Percentiles rank a stretch among this genome's conserved stretches.
Evolutionary conservation across 2,888 invertebrate genomes (phyloP).

Genomic region (Chrysodeixis includens): DNA sequence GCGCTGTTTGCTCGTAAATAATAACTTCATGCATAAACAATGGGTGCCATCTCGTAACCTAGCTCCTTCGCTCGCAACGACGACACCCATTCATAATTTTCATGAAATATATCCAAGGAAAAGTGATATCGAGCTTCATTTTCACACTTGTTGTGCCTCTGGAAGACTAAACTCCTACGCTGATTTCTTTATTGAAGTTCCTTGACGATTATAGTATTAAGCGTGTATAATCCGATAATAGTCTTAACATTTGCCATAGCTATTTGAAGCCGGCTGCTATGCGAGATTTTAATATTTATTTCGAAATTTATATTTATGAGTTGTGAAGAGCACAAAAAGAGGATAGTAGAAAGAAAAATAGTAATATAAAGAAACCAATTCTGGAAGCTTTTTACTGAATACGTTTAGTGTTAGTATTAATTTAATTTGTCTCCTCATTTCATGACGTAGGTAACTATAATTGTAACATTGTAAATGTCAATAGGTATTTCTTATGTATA

Average conservation of each 20-base stretch:
- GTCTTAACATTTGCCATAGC: background rate
- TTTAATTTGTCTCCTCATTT: too few relatives aligned
- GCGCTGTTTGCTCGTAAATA: slow-evolving; percentile 74
- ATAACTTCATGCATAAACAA: slow-evolving; percentile 85
- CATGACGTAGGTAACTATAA: too few relatives aligned
- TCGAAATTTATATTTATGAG: background rate
- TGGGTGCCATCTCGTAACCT: slow-evolving; percentile 71
- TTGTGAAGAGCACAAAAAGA: background rate
- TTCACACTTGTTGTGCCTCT: slow-evolving; percentile 36
- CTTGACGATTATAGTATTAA: background rate
- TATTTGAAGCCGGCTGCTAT: background rate
- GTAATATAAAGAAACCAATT: too few relatives aligned
- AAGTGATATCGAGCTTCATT: slow-evolving; percentile 58
- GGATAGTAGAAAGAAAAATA: too few relatives aligned
- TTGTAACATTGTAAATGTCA: too few relatives aligned
- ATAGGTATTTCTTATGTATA: too few relatives aligned
- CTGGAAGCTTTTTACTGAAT: too few relatives aligned
- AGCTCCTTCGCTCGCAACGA: slow-evolving; percentile 63
- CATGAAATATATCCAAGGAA: slow-evolving; percentile 61
- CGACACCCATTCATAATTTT: slow-evolving; percentile 71
- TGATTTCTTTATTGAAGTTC: slow-evolving; percentile 16
- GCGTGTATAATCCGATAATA: background rate
- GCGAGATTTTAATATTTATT: background rate
- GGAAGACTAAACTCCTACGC: slow-evolving; percentile 17
- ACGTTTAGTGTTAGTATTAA: too few relatives aligned